phyloP scores from a whole-genome alignment of 2,113 vertebrate species.

The Elephantulus edwardii region DNA sequence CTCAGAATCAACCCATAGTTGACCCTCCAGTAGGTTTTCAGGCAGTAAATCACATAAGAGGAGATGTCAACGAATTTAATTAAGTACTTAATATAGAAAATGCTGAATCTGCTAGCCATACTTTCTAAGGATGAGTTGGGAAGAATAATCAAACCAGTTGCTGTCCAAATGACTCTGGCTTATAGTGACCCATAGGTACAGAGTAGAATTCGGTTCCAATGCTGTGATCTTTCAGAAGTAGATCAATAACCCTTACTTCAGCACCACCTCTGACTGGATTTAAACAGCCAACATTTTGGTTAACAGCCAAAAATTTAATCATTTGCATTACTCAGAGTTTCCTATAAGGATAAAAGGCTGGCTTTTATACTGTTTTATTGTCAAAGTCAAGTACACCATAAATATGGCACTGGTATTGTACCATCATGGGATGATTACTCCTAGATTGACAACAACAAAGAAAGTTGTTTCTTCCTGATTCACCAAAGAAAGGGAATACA shows the following conservation, averaged over 20 bases:
- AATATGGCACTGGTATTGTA: not conserved
- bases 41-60: too few species aligned
- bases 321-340: not conserved
- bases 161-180: not conserved
- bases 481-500: constrained; percentile 19
- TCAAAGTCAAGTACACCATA: constrained; percentile 19
- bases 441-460: constrained; percentile 50
- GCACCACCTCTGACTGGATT: not conserved
- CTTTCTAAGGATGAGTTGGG: not conserved
- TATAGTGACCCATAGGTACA: not conserved
- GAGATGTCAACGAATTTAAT: not conserved
- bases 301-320: not conserved
- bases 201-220: not conserved
- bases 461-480: constrained; percentile 57
- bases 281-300: not conserved
- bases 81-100: not conserved
- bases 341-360: not conserved
- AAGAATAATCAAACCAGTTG: not conserved
- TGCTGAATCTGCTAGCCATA: not conserved
- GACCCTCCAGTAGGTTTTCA: too few species aligned
- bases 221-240: not conserved
- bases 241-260: not conserved
- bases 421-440: constrained; percentile 46
- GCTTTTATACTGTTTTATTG: not conserved
- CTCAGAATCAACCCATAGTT: too few species aligned